These are phyloP conservation scores for Chrysomallon squamiferum DNA, from an alignment of 1,140 invertebrate genomes.

Conservation along the genomic window DNA sequence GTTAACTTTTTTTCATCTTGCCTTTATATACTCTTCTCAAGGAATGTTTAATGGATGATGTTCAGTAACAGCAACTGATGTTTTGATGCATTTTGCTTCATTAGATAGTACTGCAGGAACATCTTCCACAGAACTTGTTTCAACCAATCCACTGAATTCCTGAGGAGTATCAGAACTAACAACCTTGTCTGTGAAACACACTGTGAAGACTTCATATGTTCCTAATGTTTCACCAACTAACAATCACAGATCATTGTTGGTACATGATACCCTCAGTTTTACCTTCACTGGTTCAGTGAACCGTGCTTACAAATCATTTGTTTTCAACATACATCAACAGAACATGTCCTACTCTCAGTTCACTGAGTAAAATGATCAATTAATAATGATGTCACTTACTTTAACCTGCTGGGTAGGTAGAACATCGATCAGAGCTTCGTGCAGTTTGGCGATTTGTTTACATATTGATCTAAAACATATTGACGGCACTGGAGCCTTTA, in stretches of 20 bases:
- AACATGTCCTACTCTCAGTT: too few relatives aligned
- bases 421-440: constrained; percentile 80
- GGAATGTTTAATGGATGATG: not conserved
- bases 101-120: not conserved
- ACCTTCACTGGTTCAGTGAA: too few relatives aligned
- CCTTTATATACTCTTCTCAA: not conserved
- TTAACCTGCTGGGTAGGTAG: constrained; percentile 60
- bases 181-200: too few relatives aligned
- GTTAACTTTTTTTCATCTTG: not conserved
- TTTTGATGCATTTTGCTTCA: not conserved
- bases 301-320: too few relatives aligned
- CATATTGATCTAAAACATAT: constrained; percentile 90
- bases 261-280: too few relatives aligned
- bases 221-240: too few relatives aligned
- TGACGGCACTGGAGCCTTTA: constrained; percentile 93
- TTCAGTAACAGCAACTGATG: not conserved
- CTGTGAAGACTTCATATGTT: too few relatives aligned
- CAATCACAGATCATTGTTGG: too few relatives aligned
- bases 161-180: not conserved
- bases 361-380: too few relatives aligned
- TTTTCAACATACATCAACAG: too few relatives aligned
- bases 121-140: not conserved
- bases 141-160: not conserved
- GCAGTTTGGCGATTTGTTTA: constrained; percentile 88
- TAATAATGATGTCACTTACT: constrained; percentile 45